Percentiles rank a stretch among this genome's conserved stretches.
Conservation (phyloP, 2,888 invertebrate genomes). For the Rhodophaea formosa region DNA sequence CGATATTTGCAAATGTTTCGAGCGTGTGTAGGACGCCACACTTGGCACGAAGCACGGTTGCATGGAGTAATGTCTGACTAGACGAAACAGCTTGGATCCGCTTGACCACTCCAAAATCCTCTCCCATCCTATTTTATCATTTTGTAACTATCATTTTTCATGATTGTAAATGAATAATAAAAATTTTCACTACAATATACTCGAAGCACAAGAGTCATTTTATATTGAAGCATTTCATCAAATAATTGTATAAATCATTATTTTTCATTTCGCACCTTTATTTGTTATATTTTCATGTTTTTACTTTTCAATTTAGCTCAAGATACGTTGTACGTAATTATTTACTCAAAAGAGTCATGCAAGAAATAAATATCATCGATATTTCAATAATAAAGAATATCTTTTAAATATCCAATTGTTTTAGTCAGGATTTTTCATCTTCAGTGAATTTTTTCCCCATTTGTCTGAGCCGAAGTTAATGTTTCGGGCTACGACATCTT, state of each 20-base stretch:
- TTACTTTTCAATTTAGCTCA: not conserved
- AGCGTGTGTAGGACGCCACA: slow-evolving; percentile 5
- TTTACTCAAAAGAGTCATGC: too few relatives aligned
- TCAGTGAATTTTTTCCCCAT: too few relatives aligned
- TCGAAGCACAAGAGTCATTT: not conserved
- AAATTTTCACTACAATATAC: not conserved
- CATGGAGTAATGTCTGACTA: slow-evolving; percentile 44
- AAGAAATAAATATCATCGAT: too few relatives aligned
- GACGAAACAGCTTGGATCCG: slow-evolving; percentile 37
- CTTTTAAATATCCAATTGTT: not conserved
- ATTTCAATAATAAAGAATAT: too few relatives aligned
- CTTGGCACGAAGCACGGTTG: slow-evolving; percentile 46
- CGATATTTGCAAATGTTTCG: slow-evolving; percentile 4
- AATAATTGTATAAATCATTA: not conserved
- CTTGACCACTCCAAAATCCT: slow-evolving; percentile 36
- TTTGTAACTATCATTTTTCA: not conserved
- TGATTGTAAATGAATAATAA: slow-evolving; percentile 3
- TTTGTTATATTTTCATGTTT: slow-evolving; percentile 15
- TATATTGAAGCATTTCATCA: not conserved
- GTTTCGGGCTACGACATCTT: too few relatives aligned
- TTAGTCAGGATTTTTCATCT: not conserved
- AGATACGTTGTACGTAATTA: too few relatives aligned
- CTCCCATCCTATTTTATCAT: slow-evolving; percentile 12
- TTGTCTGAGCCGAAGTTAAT: too few relatives aligned
- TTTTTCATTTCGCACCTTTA: not conserved